These are phyloP conservation scores for Holacanthus passer DNA, from an alignment of 2,113 vertebrate species.

Conservation along the genomic window DNA sequence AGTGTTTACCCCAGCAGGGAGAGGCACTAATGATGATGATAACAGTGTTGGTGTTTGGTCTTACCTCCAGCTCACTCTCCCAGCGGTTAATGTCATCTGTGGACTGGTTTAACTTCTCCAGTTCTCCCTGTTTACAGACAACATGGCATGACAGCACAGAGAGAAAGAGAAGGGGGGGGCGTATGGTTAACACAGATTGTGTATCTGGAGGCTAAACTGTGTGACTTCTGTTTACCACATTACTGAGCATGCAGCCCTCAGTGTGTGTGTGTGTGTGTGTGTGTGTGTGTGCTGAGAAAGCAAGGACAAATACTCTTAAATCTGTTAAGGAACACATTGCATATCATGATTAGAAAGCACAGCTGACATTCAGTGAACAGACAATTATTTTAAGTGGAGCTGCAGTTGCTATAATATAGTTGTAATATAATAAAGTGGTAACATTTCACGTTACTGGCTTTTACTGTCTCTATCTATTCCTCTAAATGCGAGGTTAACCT, in stretches of 20 bases:
- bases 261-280: neutral
- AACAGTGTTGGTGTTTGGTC: conserved; percentile 3
- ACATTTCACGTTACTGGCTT: neutral
- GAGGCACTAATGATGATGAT: neutral
- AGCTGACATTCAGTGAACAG: neutral
- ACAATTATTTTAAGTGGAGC: neutral
- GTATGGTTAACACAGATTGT: conserved; percentile 4
- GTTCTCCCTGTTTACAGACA: conserved; percentile 89
- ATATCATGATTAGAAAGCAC: neutral
- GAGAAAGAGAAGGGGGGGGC: neutral
- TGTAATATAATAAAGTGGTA: neutral
- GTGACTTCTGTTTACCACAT: conserved; percentile 46
- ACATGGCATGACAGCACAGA: conserved; percentile 34
- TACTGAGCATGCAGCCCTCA: conserved; percentile 10
- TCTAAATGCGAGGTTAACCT: neutral
- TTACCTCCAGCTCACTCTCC: conserved; percentile 97
- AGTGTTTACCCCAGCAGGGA: conserved; percentile 38
- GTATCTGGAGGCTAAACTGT: conserved; percentile 25
- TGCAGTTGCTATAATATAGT: neutral
- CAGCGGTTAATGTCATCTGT: conserved; percentile 97
- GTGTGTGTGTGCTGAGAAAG: neutral
- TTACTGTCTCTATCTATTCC: neutral
- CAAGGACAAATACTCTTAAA: neutral
- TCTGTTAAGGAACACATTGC: neutral
- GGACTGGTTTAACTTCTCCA: conserved; percentile 98